Conservation (phyloP, 1,140 invertebrate genomes). For the Chymomyza costata region DNA sequence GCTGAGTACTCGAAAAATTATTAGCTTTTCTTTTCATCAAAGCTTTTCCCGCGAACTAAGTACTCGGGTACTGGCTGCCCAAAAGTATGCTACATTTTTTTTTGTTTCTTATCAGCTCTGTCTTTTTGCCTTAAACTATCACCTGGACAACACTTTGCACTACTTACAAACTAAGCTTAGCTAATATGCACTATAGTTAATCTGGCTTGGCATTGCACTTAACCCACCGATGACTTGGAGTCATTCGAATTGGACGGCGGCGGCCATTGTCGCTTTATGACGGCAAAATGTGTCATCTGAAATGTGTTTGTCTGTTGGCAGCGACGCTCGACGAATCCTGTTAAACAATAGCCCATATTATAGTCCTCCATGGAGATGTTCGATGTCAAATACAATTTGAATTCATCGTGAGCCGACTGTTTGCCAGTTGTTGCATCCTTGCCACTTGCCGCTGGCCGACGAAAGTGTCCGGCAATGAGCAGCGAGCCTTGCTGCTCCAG, state of each 20-base stretch:
- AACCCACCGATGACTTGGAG: conserved; percentile 41
- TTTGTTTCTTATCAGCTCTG: conserved; percentile 1
- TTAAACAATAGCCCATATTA: conserved; percentile 92
- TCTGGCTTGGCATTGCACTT: background rate
- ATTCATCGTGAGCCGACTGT: conserved; percentile 47
- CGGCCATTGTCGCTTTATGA: conserved; percentile 81
- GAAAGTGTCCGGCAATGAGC: conserved; percentile 88
- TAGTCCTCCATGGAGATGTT: conserved; percentile 82
- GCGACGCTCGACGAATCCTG: conserved; percentile 88
- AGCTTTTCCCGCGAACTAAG: no score
- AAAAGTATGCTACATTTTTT: conserved; percentile 35
- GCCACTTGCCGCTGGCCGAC: conserved; percentile 64
- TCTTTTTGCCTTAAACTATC: conserved; percentile 15
- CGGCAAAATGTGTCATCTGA: conserved; percentile 90
- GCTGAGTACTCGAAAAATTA: no score
- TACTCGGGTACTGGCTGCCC: conserved; percentile 5
- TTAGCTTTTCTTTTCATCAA: no score
- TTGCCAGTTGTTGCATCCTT: conserved; percentile 12
- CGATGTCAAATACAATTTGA: conserved; percentile 73
- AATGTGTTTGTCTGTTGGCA: conserved; percentile 84
- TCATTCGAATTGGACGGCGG: conserved; percentile 55
- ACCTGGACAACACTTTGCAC: conserved; percentile 34
- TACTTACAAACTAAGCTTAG: conserved; percentile 30
- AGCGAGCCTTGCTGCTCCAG: conserved; percentile 83
- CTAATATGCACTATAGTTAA: conserved; percentile 6